A percentile compares a stretch with the other conserved stretches of the same genome.
Evolutionary conservation across 2,888 invertebrate species (phyloP).

Genomic region (Sphecodes monilicornis): DNA sequence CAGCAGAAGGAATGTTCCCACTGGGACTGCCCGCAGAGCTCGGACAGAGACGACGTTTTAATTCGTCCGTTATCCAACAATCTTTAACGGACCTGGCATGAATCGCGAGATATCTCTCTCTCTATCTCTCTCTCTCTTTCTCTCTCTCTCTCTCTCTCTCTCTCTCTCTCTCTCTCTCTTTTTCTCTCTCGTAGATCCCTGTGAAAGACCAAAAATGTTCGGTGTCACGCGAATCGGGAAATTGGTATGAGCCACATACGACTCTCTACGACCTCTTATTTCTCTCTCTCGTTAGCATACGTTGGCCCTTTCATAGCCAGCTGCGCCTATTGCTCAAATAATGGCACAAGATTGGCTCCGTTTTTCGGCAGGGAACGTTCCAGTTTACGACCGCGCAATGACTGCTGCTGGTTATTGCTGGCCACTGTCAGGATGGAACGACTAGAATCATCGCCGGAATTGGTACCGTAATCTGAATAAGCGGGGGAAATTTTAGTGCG

Average conservation of each 20-base stretch:
- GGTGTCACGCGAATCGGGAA: neutral
- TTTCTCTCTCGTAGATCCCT: neutral
- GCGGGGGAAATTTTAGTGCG: neutral
- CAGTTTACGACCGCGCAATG: neutral
- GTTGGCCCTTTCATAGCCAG: conserved; percentile 12
- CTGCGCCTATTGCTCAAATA: conserved; percentile 9
- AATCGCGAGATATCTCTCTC: neutral
- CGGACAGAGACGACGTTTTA: conserved; percentile 11
- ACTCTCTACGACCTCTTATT: neutral
- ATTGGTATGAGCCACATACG: conserved; percentile 11
- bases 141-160: neutral
- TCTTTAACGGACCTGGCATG: neutral
- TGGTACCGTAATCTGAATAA: neutral
- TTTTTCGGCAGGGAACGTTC: neutral
- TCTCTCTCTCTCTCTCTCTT: neutral
- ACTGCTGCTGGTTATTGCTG: neutral
- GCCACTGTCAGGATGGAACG: neutral
- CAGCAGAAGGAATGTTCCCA: neutral
- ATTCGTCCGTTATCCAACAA: conserved; percentile 5
- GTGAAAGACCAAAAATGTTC: conserved; percentile 1
- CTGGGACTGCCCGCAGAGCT: neutral
- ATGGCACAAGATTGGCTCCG: conserved; percentile 16
- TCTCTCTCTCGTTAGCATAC: conserved; percentile 9
- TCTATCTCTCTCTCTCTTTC: neutral
- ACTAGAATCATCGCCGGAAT: neutral